phyloP scores from a whole-genome alignment of 35 echinoderm and acorn worm species.

The Ophiothrix spiculata region DNA sequence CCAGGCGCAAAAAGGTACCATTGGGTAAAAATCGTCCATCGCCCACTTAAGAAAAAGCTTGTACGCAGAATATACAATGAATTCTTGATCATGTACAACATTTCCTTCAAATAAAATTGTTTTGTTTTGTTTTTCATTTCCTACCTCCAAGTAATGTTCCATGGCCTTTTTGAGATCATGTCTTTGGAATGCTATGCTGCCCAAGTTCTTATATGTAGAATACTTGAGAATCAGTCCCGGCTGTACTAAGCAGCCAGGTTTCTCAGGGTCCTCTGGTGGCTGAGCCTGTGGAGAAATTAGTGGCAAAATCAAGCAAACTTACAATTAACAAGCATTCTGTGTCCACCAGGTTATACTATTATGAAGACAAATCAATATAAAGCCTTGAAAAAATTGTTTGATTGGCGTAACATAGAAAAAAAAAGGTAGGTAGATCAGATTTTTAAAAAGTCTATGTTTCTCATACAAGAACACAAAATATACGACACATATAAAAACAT shows the following conservation, averaged over 20 bases:
- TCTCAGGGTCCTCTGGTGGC: constrained; percentile 32
- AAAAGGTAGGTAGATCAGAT: too few relatives aligned
- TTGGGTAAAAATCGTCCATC: too few relatives aligned
- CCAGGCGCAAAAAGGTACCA: too few relatives aligned
- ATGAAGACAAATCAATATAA: too few relatives aligned
- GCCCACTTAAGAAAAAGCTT: too few relatives aligned
- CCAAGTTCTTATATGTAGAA: constrained; percentile 79
- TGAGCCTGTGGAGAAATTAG: constrained; percentile 22
- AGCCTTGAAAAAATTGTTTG: too few relatives aligned
- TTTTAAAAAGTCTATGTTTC: too few relatives aligned
- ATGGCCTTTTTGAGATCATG: constrained; percentile 54
- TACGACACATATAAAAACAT: too few relatives aligned
- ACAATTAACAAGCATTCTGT: background rate
- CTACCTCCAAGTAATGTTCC: constrained; percentile 69
- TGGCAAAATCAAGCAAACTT: background rate
- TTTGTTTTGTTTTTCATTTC: background rate
- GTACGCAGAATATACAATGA: too few relatives aligned
- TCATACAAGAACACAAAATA: too few relatives aligned
- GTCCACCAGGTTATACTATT: too few relatives aligned
- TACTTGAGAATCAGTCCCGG: constrained; percentile 76
- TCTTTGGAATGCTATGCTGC: constrained; percentile 51
- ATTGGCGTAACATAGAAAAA: too few relatives aligned
- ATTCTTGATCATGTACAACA: background rate
- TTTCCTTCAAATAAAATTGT: background rate
- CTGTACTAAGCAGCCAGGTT: constrained; percentile 19